Evolutionary conservation across 37 sponge, comb jelly and placozoan genomes (phyloP), one percentile per base, ranked within the genome.

Genomic region (Cliona cf. orientalis): DNA sequence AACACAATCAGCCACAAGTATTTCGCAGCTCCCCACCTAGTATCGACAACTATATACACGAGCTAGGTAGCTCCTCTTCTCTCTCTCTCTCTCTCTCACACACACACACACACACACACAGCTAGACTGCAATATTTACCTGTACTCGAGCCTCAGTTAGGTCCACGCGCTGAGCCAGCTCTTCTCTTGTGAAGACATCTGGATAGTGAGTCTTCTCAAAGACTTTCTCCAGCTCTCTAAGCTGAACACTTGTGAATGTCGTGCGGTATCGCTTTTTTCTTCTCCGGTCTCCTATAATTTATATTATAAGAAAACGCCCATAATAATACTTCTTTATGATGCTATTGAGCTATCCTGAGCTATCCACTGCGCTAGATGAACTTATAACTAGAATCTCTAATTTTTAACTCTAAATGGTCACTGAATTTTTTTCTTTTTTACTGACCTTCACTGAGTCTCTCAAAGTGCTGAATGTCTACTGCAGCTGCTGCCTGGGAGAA

Each of bases 61-160:
- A 25, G 26, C 63, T n/a, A 49, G 37, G 14, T 39, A 21, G 4
- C 9, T 14, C 53, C 53, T 14, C 14, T 49, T 49, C 53, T 14
- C 25, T 29, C 14, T 9, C 64, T 29, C 64, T 29, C n/a, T n/a
- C 64, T n/a, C 25, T 29, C 14, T 29, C 14, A 19, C 41, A 36
- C 69, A 36, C 41, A 58, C 36, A 22, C 61, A 32, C 3, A 9
- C 22, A 35, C 38, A 21, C 61, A 76, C 23, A 22, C 36, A 59
- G 25, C 26, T 35, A 58, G 33, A 9, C 12, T 12, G 19, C 34
- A 28, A 28, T 5, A 14, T 82, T 69, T 61, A 96, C 96, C 94
- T 96, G 96, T 4, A 96, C 96, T 72, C 96, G 46, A 11, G 96
- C 96, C 64, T 96, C 96, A 29, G 94, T 96, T 26, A 96, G 78